These are phyloP conservation scores for Ginglymostoma cirratum DNA, from an alignment of 2,113 vertebrate genomes.

Conservation along the genomic window DNA sequence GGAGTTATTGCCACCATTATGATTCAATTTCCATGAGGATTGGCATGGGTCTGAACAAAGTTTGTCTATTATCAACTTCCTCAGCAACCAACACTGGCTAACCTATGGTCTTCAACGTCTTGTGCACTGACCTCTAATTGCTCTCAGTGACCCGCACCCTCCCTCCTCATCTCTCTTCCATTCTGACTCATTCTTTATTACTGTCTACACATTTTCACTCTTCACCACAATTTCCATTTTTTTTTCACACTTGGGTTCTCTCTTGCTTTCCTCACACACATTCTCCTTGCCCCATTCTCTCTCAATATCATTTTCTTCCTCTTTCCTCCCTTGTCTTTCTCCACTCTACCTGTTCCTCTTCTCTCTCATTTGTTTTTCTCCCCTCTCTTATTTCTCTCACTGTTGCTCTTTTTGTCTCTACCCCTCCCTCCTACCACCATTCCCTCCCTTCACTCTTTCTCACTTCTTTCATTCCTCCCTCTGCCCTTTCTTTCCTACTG, in stretches of 20 bases:
- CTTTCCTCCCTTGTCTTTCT: background rate
- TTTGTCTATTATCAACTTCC: background rate
- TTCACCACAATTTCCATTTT: slow-evolving; percentile 42
- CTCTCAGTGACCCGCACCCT: slow-evolving; percentile 47
- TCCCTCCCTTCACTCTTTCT: too few species aligned
- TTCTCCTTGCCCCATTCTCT: slow-evolving; percentile 46
- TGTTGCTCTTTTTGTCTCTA: background rate
- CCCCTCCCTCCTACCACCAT: background rate
- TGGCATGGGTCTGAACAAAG: background rate
- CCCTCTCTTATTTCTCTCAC: slow-evolving; percentile 13
- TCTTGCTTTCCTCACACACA: slow-evolving; percentile 43
- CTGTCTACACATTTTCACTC: slow-evolving; percentile 50
- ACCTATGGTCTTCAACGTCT: slow-evolving; percentile 45
- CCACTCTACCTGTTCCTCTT: background rate
- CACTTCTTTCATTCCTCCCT: background rate
- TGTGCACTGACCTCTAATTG: slow-evolving; percentile 50
- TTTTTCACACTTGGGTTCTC: slow-evolving; percentile 45
- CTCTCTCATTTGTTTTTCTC: slow-evolving; percentile 49
- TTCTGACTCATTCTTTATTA: slow-evolving; percentile 41
- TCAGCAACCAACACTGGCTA: slow-evolving; percentile 39
- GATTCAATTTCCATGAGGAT: background rate
- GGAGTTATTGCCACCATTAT: background rate
- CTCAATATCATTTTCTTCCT: slow-evolving; percentile 47
- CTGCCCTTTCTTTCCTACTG: too few species aligned
- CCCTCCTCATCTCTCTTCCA: slow-evolving; percentile 41